Conservation (phyloP, 2,797 vertebrate species). For the Ataeniobius toweri region DNA sequence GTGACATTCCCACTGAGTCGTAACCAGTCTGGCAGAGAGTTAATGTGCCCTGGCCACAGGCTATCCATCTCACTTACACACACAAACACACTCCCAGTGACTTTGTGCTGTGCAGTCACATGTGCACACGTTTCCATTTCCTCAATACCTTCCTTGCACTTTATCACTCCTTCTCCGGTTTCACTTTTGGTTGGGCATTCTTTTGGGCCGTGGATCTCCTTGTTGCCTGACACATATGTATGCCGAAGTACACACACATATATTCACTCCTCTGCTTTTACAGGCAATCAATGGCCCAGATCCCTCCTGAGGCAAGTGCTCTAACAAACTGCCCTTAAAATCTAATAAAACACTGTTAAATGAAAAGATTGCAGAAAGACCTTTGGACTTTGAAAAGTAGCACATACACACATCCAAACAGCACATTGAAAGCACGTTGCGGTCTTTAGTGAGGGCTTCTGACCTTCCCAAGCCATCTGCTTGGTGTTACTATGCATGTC, state of each 20-base stretch:
- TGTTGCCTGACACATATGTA: not conserved
- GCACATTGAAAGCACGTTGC: slow-evolving; percentile 31
- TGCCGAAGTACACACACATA: slow-evolving; percentile 9
- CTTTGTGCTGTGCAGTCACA: slow-evolving; percentile 16
- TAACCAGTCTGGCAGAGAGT: slow-evolving; percentile 75
- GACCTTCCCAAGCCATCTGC: slow-evolving; percentile 77
- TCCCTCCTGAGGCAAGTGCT: slow-evolving; percentile 39
- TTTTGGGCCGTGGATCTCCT: slow-evolving; percentile 9
- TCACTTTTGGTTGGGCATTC: slow-evolving; percentile 18
- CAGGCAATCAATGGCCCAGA: slow-evolving; percentile 49
- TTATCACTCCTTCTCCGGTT: slow-evolving; percentile 19
- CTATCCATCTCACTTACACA: slow-evolving; percentile 71
- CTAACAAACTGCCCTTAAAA: slow-evolving; percentile 70
- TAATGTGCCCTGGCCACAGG: slow-evolving; percentile 67
- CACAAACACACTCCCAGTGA: slow-evolving; percentile 24
- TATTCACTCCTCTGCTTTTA: slow-evolving; percentile 17
- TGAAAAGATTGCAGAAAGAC: slow-evolving; percentile 64
- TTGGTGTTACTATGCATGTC: slow-evolving; percentile 48
- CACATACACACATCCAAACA: slow-evolving; percentile 36
- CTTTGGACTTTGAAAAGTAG: slow-evolving; percentile 55
- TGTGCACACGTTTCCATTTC: slow-evolving; percentile 15
- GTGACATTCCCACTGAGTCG: slow-evolving; percentile 73
- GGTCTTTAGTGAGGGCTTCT: slow-evolving; percentile 55
- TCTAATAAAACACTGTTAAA: slow-evolving; percentile 68
- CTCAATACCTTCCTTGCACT: slow-evolving; percentile 13